Conservation (phyloP, 1,140 invertebrate genomes). For the Marisa cornuarietis region DNA sequence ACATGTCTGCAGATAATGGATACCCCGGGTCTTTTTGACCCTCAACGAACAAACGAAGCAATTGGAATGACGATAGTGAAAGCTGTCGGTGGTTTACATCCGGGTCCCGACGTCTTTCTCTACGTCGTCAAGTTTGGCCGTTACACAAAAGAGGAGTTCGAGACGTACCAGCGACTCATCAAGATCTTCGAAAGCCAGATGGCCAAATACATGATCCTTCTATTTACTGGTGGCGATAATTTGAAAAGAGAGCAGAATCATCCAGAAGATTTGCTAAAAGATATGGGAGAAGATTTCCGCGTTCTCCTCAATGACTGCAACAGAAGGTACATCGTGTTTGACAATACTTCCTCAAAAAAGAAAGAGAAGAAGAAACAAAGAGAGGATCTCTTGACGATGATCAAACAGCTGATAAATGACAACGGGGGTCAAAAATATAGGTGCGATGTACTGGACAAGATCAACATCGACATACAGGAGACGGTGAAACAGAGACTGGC, state of each 20-base stretch:
- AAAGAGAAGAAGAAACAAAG: constrained; percentile 3
- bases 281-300: not conserved
- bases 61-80: not conserved
- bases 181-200: constrained; percentile 11
- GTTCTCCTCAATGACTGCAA: constrained; percentile 7
- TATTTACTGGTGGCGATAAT: constrained; percentile 17
- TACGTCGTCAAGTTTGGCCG: constrained; percentile 12
- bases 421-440: constrained; percentile 8
- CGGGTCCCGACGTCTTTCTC: constrained; percentile 21
- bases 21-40: constrained; percentile 16
- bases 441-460: not conserved
- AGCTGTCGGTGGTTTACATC: constrained; percentile 2
- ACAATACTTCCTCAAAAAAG: not conserved
- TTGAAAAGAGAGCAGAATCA: not conserved
- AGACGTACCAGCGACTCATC: not conserved
- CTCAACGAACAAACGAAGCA: not conserved
- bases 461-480: constrained; percentile 4
- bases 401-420: constrained; percentile 1
- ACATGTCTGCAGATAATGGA: constrained; percentile 15
- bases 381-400: not conserved
- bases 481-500: not conserved
- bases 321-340: constrained; percentile 2
- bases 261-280: not conserved
- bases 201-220: constrained; percentile 9
- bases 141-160: constrained; percentile 20